Evolutionary conservation across 2,797 vertebrate genomes (phyloP).

Genomic region (Pyrocephalus nanus): DNA sequence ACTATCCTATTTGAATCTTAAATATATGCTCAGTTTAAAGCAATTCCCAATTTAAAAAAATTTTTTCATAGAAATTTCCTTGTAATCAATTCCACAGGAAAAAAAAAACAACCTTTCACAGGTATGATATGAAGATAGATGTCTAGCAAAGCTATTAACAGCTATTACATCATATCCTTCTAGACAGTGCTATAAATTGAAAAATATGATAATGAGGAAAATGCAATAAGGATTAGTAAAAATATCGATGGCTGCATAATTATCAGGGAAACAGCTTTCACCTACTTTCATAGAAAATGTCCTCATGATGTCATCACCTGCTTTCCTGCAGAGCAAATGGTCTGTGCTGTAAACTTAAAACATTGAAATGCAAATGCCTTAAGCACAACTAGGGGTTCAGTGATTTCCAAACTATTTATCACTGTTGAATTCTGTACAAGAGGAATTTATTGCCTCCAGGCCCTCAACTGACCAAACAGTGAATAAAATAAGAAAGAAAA

Average conservation of each 20-base stretch:
- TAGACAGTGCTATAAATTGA: background rate
- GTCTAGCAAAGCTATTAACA: background rate
- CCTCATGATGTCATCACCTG: background rate
- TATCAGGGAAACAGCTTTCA: slow-evolving; percentile 30
- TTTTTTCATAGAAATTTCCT: background rate
- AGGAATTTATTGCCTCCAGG: slow-evolving; percentile 54
- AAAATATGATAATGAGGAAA: slow-evolving; percentile 44
- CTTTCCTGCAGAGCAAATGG: background rate
- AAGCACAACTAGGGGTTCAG: slow-evolving; percentile 16
- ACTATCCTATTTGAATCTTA: background rate
- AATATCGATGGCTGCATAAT: background rate
- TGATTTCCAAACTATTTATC: slow-evolving; percentile 63
- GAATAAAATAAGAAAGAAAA: slow-evolving; percentile 35
- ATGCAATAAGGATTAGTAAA: slow-evolving; percentile 34
- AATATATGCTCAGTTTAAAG: background rate
- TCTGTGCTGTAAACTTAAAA: slow-evolving; percentile 33
- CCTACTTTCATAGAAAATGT: background rate
- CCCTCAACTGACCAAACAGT: slow-evolving; percentile 45
- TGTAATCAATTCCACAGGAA: background rate
- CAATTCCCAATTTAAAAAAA: background rate
- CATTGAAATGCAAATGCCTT: slow-evolving; percentile 50
- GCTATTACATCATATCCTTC: background rate
- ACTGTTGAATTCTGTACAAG: slow-evolving; percentile 25
- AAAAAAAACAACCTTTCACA: background rate
- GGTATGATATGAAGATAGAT: background rate